A percentile compares a stretch with the other conserved stretches of the same genome.
Evolutionary conservation across 2,888 invertebrate genomes (phyloP).

Genomic region (Lamproptera curius): DNA sequence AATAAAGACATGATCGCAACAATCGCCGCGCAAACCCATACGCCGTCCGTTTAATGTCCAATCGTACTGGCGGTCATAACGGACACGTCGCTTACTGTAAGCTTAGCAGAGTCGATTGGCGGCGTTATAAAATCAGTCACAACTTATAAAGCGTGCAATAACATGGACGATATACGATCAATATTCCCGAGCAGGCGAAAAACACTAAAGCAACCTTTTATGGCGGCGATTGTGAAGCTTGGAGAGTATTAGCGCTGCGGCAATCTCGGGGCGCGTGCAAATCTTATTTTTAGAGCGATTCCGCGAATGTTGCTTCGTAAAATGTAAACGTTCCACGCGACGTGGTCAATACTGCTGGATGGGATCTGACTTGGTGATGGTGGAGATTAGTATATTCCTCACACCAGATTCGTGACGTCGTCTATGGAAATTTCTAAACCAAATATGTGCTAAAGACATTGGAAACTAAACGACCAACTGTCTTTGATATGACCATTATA

Average conservation of each 20-base stretch:
- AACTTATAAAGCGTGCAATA: constrained; percentile 65
- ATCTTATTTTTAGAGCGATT: constrained; percentile 46
- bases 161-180: constrained; percentile 63
- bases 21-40: too few relatives aligned
- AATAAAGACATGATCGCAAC: too few relatives aligned
- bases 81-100: constrained; percentile 4
- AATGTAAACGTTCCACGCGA: constrained; percentile 31
- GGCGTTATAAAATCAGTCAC: constrained; percentile 72
- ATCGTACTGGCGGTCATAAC: too few relatives aligned
- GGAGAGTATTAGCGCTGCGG: constrained; percentile 49
- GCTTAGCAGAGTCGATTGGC: constrained; percentile 46
- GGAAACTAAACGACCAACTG: too few relatives aligned
- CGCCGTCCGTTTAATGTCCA: too few relatives aligned
- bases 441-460: too few relatives aligned
- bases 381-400: too few relatives aligned
- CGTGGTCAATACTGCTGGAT: too few relatives aligned
- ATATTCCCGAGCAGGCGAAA: constrained; percentile 48
- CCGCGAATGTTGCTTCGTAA: constrained; percentile 47
- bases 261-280: constrained; percentile 40
- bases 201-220: constrained; percentile 52
- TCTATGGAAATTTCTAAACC: too few relatives aligned
- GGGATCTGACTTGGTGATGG: too few relatives aligned
- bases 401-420: too few relatives aligned
- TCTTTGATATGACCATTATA: too few relatives aligned
- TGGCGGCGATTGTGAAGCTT: constrained; percentile 62